These are phyloP conservation scores for Amphiprion percula DNA, from an alignment of 2,113 vertebrate genomes.

Conservation along the genomic window DNA sequence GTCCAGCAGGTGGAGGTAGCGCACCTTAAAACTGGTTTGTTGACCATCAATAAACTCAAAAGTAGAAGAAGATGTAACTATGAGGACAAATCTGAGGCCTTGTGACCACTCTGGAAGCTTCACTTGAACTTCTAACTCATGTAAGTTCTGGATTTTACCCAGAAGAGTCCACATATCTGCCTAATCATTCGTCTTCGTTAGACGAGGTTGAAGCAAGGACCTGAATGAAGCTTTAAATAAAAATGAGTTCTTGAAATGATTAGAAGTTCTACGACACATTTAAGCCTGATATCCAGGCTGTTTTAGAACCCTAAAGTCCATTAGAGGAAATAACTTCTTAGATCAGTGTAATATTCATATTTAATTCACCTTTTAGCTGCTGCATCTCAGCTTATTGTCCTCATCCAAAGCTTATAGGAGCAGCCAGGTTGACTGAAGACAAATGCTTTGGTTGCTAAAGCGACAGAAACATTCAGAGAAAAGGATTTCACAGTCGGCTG, in stretches of 20 bases:
- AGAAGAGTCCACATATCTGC: too few relatives aligned
- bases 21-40: too few relatives aligned
- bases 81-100: too few relatives aligned
- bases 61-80: too few relatives aligned
- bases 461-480: background rate
- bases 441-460: slow-evolving; percentile 8
- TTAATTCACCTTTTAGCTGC: slow-evolving; percentile 49
- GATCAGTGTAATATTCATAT: slow-evolving; percentile 58
- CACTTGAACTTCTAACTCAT: too few relatives aligned
- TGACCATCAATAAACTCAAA: too few relatives aligned
- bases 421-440: slow-evolving; percentile 25
- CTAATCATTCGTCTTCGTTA: slow-evolving; percentile 1
- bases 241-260: slow-evolving; percentile 32
- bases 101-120: too few relatives aligned
- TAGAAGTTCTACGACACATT: slow-evolving; percentile 52
- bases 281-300: slow-evolving; percentile 26
- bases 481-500: background rate
- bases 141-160: too few relatives aligned
- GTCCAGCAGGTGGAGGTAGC: too few relatives aligned
- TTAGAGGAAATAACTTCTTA: slow-evolving; percentile 61
- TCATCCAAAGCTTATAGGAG: slow-evolving; percentile 33
- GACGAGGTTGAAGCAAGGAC: background rate
- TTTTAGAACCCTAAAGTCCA: slow-evolving; percentile 44
- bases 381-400: slow-evolving; percentile 34
- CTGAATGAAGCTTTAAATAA: slow-evolving; percentile 15